Evolutionary conservation across 2,113 vertebrate species (phyloP).

Genomic region (Sminthopsis crassicaudata): DNA sequence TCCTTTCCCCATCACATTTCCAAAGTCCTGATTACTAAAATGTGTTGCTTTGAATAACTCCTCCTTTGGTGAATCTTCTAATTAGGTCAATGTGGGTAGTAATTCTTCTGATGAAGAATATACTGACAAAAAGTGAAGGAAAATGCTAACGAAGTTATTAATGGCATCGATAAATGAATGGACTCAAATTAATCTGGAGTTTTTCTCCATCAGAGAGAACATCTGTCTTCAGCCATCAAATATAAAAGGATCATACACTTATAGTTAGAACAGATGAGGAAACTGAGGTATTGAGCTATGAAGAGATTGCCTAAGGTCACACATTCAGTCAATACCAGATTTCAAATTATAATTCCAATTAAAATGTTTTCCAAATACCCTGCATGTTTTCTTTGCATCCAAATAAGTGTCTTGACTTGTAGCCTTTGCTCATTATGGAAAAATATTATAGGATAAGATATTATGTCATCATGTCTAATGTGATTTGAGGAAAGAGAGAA

Average conservation of each 20-base stretch:
- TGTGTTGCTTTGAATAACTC: neutral
- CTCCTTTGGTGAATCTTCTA: constrained; percentile 1
- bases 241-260: neutral
- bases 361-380: neutral
- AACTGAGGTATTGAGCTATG: neutral
- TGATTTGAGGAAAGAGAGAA: neutral
- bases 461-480: neutral
- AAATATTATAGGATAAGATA: neutral
- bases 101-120: constrained; percentile 27
- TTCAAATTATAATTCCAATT: neutral
- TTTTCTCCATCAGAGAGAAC: constrained; percentile 8
- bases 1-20: constrained; percentile 27
- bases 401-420: neutral
- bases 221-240: neutral
- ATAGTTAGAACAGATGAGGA: neutral
- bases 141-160: constrained; percentile 10
- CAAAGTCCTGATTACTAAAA: constrained; percentile 43
- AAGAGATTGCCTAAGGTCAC: neutral
- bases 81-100: neutral
- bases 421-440: neutral
- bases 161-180: neutral
- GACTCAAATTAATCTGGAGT: constrained; percentile 20
- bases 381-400: neutral
- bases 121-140: neutral
- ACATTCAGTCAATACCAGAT: neutral